phyloP scores from a whole-genome alignment of 2,113 vertebrate genomes.

The Clupea harengus region DNA sequence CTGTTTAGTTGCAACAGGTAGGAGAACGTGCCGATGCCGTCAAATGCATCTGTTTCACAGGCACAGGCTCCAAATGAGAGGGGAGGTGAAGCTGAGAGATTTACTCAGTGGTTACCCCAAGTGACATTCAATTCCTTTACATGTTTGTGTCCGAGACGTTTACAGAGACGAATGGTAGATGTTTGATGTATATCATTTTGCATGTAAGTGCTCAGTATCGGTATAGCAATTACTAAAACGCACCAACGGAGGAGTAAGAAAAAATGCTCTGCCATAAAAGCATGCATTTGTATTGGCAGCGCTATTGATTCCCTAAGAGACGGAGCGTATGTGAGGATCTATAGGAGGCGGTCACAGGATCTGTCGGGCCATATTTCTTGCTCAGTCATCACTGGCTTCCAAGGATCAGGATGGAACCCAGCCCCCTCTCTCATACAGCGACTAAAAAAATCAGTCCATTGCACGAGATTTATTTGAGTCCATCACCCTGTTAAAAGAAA shows the following conservation, averaged over 20 bases:
- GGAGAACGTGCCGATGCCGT: not conserved
- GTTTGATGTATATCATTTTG: not conserved
- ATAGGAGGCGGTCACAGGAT: not conserved
- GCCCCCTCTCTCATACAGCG: not conserved
- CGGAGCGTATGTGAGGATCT: not conserved
- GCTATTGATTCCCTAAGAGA: not conserved
- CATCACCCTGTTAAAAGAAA: not conserved
- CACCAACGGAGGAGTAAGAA: not conserved
- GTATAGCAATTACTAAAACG: not conserved
- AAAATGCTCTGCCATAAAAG: not conserved
- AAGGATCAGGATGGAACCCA: not conserved
- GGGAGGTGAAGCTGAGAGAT: too few species aligned
- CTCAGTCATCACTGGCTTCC: not conserved
- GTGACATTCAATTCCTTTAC: not conserved
- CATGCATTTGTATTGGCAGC: conserved; percentile 20
- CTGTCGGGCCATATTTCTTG: conserved; percentile 11
- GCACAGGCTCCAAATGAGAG: too few species aligned
- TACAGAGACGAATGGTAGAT: not conserved
- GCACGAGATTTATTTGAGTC: not conserved
- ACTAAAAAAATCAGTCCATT: not conserved
- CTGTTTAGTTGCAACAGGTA: not conserved
- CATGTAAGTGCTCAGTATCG: not conserved
- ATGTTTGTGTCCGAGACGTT: not conserved
- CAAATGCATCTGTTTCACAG: not conserved
- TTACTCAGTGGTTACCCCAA: too few species aligned